Evolutionary conservation across 2,797 vertebrate genomes (phyloP), one percentile per base, ranked within the genome.

Genomic region (Syncerus caffer): DNA sequence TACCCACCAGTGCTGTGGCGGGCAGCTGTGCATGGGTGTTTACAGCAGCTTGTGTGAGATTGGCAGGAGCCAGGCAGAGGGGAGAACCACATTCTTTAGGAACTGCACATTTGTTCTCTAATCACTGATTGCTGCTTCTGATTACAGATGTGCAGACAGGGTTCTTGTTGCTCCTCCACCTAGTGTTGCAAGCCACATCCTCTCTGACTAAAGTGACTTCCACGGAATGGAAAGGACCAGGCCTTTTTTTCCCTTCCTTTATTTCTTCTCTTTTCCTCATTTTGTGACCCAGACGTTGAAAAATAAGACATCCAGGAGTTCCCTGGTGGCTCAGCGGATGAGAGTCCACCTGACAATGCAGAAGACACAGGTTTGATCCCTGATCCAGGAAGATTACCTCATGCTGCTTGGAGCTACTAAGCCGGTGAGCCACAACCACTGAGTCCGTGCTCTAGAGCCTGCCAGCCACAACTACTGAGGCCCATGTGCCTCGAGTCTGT

Each of bases 401-500:
- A 50, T 31, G 76, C 76, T 29, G 27, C 74, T 6, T 45, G 15
- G 45, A 17, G 15, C 76, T 47, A 10, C 76, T 79, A 6, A 79
- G 45, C 76, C 1, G 5, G 71, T 74, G 71, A 74, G 71, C 71
- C 71, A 47, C 45, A 79, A 31, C 45, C 45, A 79, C 27, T 47
- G 76, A 79, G 76, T 16, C 27, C 0, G 2, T 3, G 1, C 15
- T 15, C 76, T 50, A 31, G 76, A 19, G 76, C 16, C 45, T 29
- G 4, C 45, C 71, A 42, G 38, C 71, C 38, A 45, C 42, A 78
- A 50, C 76, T 29, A 31, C 76, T 79, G 76, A 50, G 29, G 76
- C 76, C 27, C 0, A 15, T 3, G 0, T 10, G 27, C 45, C 45
- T 11, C 2, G 2, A 19, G 45, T 11, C 76, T 11, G 9, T 50